A percentile compares a stretch with the other conserved stretches of the same genome.
Conservation (phyloP, 2,113 vertebrate genomes). For the Catharus bicknelli region DNA sequence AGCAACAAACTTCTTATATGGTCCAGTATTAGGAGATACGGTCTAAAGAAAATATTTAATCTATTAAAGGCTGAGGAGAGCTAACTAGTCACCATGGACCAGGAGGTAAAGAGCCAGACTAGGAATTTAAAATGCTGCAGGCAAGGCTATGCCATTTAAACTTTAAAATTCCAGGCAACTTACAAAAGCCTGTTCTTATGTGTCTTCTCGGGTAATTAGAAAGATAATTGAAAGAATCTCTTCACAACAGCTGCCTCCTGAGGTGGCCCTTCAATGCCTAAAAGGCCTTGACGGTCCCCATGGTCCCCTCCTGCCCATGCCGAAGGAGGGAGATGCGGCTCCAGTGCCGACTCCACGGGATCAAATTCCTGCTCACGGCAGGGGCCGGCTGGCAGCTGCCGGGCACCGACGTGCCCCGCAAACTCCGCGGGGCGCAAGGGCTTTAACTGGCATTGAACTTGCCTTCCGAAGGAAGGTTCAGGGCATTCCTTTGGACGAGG, state of each 20-base stretch:
- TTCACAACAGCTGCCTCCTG: neutral
- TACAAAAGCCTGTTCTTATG: neutral
- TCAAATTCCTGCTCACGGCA: neutral
- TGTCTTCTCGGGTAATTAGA: neutral
- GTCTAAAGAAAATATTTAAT: neutral
- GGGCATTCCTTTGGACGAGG: neutral
- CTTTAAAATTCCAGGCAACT: neutral
- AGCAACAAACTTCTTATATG: neutral
- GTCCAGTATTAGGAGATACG: rapidly evolving
- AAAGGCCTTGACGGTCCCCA: neutral
- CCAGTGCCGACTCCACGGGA: rapidly evolving
- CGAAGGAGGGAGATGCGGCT: neutral
- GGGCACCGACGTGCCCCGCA: neutral
- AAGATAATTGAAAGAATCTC: neutral
- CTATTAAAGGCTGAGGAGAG: rapidly evolving
- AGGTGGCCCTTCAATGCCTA: neutral
- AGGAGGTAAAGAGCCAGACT: neutral
- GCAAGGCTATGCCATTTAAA: neutral
- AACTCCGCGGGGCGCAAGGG: neutral
- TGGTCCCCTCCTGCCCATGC: neutral
- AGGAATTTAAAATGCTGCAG: neutral
- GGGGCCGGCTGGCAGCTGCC: neutral
- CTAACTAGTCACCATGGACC: neutral
- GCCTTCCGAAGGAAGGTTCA: no score
- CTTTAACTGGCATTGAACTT: rapidly evolving